Evolutionary conservation across 1,140 invertebrate genomes (phyloP), one percentile per base, ranked within the genome.

Genomic region (Chelonus insularis): DNA sequence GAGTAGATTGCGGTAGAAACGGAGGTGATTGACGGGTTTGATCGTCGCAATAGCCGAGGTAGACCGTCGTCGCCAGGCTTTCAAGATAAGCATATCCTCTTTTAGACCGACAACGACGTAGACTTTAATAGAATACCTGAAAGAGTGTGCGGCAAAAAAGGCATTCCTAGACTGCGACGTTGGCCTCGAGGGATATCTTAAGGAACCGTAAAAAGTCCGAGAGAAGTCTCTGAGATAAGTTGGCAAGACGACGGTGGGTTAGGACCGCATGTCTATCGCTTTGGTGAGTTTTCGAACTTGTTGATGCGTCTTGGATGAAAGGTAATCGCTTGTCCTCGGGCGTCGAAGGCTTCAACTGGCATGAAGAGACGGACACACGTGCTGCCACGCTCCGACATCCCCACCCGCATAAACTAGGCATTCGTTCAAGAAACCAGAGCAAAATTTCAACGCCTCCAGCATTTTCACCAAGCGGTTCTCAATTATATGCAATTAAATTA

Each of bases 281-380:
- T 29, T 29, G 7, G 25, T 29, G 25, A 29, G 7, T 29, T 29
- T 18, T 21, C 16, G 45, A 20, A 47, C 16, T 47, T 21, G 45
- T 47, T 16, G 45, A 16, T 16, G 16, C 45, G 21, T 9, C 68
- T 65, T 66, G 70, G 68, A 71, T 68, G 70, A 73, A 75, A 73
- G 73, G 73, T 77, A 75, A 77, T 76, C 68, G 72, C 62, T 65
- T 72, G 66, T 71, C 74, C 74, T 67, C 69, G 63, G 68, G 75
- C 73, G 69, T 71, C 50, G 67, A 65, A 68, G 69, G 62, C 72
- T 60, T 66, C 62, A 70, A 72, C 69, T 70, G 66, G 69, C 63
- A 57, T 60, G n/a, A n/a, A 70, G 56, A 69, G 67, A 68, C 69
- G 70, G 69, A 69, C 73, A 67, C 75, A 74, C 75, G 75, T 72